Evolutionary conservation across 2,797 vertebrate species (phyloP).

Genomic region (Anguilla pacifica): DNA sequence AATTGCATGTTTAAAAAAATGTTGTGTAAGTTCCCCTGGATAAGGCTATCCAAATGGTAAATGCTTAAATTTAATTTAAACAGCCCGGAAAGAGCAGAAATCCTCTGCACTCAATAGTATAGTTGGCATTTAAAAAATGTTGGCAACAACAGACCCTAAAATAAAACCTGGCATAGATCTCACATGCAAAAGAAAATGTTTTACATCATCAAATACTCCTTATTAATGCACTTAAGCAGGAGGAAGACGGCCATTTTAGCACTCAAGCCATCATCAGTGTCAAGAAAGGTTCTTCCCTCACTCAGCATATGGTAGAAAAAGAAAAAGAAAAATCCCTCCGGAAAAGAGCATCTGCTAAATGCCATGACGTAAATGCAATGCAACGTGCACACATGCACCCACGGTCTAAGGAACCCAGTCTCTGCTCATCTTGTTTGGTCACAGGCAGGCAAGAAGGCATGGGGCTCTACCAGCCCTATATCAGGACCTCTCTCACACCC

Average conservation of each 20-base stretch:
- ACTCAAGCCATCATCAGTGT: background rate
- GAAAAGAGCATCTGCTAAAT: background rate
- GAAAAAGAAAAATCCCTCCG: background rate
- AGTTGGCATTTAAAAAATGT: background rate
- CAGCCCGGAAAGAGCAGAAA: background rate
- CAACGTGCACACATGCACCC: background rate
- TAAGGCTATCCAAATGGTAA: background rate
- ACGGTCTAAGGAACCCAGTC: background rate
- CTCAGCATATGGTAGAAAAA: background rate
- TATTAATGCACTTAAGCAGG: background rate
- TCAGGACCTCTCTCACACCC: conserved; percentile 26
- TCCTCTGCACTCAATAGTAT: background rate
- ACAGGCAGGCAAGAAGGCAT: background rate
- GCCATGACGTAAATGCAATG: background rate
- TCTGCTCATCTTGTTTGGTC: background rate
- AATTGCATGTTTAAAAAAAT: background rate
- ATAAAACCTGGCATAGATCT: background rate
- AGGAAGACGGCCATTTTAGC: background rate
- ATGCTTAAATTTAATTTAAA: background rate
- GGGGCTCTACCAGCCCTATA: background rate
- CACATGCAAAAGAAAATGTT: background rate
- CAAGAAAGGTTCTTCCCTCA: background rate
- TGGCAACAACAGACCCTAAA: too few relatives aligned
- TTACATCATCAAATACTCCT: background rate
- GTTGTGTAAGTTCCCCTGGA: background rate